A percentile compares a stretch with the other conserved stretches of the same genome.
phyloP scores from a whole-genome alignment of 1,140 invertebrate species.

The Batillaria attramentaria region DNA sequence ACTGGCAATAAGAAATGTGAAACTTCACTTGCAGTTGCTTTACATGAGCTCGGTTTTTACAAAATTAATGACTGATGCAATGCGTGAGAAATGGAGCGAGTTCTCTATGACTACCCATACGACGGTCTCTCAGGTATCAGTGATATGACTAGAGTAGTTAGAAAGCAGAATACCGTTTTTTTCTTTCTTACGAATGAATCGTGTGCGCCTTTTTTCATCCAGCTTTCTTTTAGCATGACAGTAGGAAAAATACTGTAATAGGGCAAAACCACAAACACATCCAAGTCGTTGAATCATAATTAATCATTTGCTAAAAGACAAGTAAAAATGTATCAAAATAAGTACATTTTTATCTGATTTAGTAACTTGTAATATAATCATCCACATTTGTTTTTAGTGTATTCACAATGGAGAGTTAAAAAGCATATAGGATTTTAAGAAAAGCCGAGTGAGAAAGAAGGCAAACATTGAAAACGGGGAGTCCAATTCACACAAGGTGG shows the following conservation, averaged over 20 bases:
- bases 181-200: not conserved
- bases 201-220: not conserved
- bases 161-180: not conserved
- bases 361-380: not conserved
- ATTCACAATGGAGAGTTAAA: not conserved
- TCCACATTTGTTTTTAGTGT: not conserved
- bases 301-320: not conserved
- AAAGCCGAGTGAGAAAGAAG: not conserved
- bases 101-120: too few species aligned
- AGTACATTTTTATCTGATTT: not conserved
- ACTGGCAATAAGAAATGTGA: not conserved
- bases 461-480: not conserved
- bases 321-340: slow-evolving; percentile 14
- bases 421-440: not conserved
- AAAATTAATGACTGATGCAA: not conserved
- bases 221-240: not conserved
- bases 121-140: too few species aligned
- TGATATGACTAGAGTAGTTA: too few species aligned
- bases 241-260: slow-evolving; percentile 3
- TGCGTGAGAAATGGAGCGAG: not conserved
- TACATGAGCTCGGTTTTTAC: not conserved
- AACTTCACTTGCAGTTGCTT: not conserved
- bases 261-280: not conserved
- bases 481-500: not conserved
- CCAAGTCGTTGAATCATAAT: not conserved